A percentile compares a stretch with the other conserved stretches of the same genome.
Conservation (phyloP, 1,140 invertebrate genomes). For the Platyura marginata region DNA sequence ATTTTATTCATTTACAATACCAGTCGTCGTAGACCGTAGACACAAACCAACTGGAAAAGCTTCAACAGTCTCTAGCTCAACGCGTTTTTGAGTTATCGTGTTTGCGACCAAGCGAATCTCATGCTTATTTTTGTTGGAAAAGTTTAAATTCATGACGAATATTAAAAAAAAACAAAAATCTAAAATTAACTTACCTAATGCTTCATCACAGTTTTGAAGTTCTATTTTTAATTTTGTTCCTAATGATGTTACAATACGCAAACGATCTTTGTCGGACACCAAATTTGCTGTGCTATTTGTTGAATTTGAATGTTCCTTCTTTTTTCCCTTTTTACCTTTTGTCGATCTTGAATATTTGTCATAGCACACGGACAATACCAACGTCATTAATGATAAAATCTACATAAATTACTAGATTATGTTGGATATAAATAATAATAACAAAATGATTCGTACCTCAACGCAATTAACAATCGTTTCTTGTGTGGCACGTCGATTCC, state of each 20-base stretch:
- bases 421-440: not conserved
- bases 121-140: not conserved
- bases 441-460: conserved; percentile 10
- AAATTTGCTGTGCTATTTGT: conserved; percentile 7
- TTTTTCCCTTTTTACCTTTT: conserved; percentile 11
- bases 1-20: no score
- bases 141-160: not conserved
- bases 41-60: not conserved
- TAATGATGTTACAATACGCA: conserved; percentile 15
- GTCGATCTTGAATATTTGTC: conserved; percentile 12
- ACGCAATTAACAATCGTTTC: conserved; percentile 15
- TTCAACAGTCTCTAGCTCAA: no score
- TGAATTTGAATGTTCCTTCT: no score
- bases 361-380: conserved; percentile 17
- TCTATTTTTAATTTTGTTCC: conserved; percentile 20
- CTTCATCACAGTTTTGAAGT: conserved; percentile 15
- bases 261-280: conserved; percentile 14
- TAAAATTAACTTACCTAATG: conserved; percentile 12
- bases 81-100: no score
- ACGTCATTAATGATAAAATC: conserved; percentile 21
- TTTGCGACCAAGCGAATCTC: no score
- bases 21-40: not conserved
- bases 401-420: conserved; percentile 6
- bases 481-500: conserved; percentile 14
- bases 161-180: not conserved